Conservation (phyloP, 2,113 vertebrate species). For the Laticauda colubrina region DNA sequence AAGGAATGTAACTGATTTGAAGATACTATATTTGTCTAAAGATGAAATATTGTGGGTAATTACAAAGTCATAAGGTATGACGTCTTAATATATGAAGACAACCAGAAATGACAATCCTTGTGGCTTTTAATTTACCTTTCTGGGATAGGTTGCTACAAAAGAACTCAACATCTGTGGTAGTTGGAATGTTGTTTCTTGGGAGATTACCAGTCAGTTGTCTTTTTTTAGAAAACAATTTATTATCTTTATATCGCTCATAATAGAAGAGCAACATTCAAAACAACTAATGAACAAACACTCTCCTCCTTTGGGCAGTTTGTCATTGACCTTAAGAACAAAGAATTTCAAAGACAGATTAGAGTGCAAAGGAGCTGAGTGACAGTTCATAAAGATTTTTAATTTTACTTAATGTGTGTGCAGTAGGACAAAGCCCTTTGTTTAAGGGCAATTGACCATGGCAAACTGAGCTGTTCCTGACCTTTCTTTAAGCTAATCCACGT, state of each 20-base stretch:
- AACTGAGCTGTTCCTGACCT: not conserved
- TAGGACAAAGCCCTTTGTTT: not conserved
- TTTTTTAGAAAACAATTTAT: not conserved
- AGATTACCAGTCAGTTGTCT: not conserved
- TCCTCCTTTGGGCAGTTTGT: not conserved
- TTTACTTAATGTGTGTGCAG: not conserved
- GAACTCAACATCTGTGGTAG: not conserved
- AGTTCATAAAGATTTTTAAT: not conserved
- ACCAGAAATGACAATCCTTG: not conserved
- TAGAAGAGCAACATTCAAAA: not conserved
- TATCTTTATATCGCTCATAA: not conserved
- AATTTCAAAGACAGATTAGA: not conserved
- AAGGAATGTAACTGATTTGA: not conserved
- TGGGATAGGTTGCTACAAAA: not conserved
- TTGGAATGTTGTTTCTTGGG: not conserved
- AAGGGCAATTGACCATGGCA: not conserved
- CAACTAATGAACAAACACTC: not conserved
- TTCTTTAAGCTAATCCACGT: not conserved
- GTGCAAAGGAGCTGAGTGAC: not conserved
- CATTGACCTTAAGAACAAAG: not conserved
- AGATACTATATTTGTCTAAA: not conserved
- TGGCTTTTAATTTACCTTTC: not conserved
- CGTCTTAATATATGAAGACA: not conserved
- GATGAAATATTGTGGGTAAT: not conserved
- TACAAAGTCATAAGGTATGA: not conserved